These are phyloP conservation scores for Adelphocoris suturalis DNA, from an alignment of 2,888 invertebrate species.

Conservation along the genomic window DNA sequence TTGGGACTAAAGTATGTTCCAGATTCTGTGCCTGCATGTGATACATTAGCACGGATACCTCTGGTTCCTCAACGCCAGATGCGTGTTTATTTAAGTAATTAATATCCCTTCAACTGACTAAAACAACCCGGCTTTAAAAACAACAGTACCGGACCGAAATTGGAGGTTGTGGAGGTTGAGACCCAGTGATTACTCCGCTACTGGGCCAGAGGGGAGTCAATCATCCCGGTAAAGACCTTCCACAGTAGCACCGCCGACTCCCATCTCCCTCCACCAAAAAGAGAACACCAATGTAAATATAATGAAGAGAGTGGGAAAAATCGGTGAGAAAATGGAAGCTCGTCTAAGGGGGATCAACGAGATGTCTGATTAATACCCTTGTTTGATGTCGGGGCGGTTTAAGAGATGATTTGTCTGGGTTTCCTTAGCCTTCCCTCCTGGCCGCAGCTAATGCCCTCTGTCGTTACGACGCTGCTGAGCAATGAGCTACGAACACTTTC, in stretches of 20 bases:
- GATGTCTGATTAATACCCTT: slow-evolving; percentile 65
- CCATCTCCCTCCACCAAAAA: slow-evolving; percentile 27
- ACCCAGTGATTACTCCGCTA: slow-evolving; percentile 43
- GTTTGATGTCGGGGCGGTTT: slow-evolving; percentile 64
- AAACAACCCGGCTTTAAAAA: no score
- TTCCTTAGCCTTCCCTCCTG: neutral
- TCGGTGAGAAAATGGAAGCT: slow-evolving; percentile 64
- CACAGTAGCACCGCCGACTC: slow-evolving; percentile 40
- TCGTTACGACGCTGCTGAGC: slow-evolving; percentile 53
- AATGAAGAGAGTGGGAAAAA: slow-evolving; percentile 58
- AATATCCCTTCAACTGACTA: no score
- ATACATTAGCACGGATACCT: no score
- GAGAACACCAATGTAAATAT: slow-evolving; percentile 68
- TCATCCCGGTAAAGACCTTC: slow-evolving; percentile 62
- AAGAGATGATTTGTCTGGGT: slow-evolving; percentile 64
- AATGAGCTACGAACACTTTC: slow-evolving; percentile 62
- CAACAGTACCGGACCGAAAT: neutral
- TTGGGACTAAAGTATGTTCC: no score
- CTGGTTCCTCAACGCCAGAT: no score
- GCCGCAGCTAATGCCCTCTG: slow-evolving; percentile 37
- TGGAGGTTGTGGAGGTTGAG: neutral
- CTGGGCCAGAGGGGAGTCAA: slow-evolving; percentile 24
- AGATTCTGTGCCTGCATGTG: no score
- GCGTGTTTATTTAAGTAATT: no score
- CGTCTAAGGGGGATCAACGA: slow-evolving; percentile 63